These are phyloP conservation scores for Pyralis farinalis DNA, from an alignment of 2,888 invertebrate genomes.

Conservation along the genomic window DNA sequence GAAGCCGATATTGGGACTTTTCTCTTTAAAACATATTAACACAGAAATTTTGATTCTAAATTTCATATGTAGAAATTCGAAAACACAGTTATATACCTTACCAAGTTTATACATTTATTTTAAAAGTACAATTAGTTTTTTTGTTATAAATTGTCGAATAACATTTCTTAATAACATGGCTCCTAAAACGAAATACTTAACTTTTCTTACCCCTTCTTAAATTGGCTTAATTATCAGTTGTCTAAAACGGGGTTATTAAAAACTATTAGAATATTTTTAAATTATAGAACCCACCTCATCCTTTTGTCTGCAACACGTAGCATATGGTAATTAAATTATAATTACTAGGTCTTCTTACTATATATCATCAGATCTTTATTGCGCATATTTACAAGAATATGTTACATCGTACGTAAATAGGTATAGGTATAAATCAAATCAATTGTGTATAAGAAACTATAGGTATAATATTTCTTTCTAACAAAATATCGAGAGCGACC, in stretches of 20 bases:
- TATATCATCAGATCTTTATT: conserved; percentile 30
- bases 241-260: conserved; percentile 69
- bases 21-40: too few species aligned
- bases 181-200: background rate
- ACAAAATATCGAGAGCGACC: conserved; percentile 73
- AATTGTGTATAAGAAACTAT: too few species aligned
- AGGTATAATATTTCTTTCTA: conserved; percentile 45
- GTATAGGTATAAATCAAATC: too few species aligned
- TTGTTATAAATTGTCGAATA: conserved; percentile 5
- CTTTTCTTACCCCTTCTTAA: conserved; percentile 40
- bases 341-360: conserved; percentile 49
- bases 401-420: too few species aligned
- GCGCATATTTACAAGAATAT: conserved; percentile 35
- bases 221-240: conserved; percentile 67
- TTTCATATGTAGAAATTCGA: too few species aligned
- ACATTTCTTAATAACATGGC: conserved; percentile 1
- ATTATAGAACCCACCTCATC: conserved; percentile 43
- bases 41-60: too few species aligned
- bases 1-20: too few species aligned
- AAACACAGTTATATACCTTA: too few species aligned
- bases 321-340: conserved; percentile 65
- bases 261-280: conserved; percentile 70
- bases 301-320: conserved; percentile 45
- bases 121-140: too few species aligned
- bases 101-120: too few species aligned